Evolutionary conservation across 1,140 invertebrate genomes (phyloP), one percentile per base, ranked within the genome.

Genomic region (Sminthurides bifidus): DNA sequence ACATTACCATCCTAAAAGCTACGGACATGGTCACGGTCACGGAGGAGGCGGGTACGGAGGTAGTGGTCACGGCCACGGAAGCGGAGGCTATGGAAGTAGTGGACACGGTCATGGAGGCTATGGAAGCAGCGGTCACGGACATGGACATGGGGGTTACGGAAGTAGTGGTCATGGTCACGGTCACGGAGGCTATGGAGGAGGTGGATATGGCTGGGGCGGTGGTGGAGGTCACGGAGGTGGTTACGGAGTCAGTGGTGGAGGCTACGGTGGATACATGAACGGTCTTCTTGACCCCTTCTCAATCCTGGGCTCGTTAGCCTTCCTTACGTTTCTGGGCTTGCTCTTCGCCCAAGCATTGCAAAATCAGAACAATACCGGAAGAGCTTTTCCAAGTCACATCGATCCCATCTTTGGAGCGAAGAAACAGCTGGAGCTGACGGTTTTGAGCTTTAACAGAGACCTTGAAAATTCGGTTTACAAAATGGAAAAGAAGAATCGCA

Each of bases 201-300:
- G 41, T 48, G 50, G 55, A 2, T 26, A 56, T 23, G 58, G 54
- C 24, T 26, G 41, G 19, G 44, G 52, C n/a, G 51, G 56, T 52
- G 17, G 27, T 8, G 52, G 57, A 40, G 43, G 57, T n/a, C 14
- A 33, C 8, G 26, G 45, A 27, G 52, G 54, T 3, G 3, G 51
- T 23, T 48, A 53, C 2, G 26, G 43, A 0, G 54, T 54, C 0
- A 29, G 46, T 45, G 45, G 52, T 4, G 29, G 53, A 19, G 56
- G 61, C 19, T 26, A 40, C n/a, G 31, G 35, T 17, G 38, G 30
- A 4, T 27, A 23, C 0, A 40, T 50, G 5, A 44, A 37, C 23
- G 56, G 58, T 1, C 51, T 56, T 14, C 31, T 60, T 23, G 61
- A 64, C 35, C 61, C 61, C 15, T 64, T 64, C 43, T 60, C 61